A percentile compares a stretch with the other conserved stretches of the same genome.
phyloP scores from a whole-genome alignment of 2,888 invertebrate species.

The Ferrisia virgata region DNA sequence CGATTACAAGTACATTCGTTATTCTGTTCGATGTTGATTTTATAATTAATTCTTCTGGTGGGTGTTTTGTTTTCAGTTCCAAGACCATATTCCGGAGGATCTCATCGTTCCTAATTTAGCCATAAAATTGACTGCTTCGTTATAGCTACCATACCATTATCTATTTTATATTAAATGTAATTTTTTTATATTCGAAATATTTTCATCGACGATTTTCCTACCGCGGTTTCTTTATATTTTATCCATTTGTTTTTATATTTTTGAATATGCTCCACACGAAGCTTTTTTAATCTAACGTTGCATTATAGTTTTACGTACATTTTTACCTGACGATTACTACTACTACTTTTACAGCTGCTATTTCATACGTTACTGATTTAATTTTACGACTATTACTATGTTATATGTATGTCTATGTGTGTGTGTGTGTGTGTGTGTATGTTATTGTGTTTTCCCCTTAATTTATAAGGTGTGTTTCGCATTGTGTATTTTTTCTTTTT shows the following conservation, averaged over 20 bases:
- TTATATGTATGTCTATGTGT: not conserved
- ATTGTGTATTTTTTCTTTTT: not conserved
- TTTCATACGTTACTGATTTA: not conserved
- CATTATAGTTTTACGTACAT: not conserved
- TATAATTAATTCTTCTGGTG: not conserved
- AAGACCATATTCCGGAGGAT: not conserved
- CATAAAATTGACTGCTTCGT: not conserved
- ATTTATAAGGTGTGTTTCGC: constrained; percentile 24
- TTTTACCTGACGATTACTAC: not conserved
- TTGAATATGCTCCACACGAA: not conserved
- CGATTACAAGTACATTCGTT: too few species aligned
- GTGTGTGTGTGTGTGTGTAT: too few species aligned
- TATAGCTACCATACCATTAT: not conserved
- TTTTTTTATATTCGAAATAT: not conserved
- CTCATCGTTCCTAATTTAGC: not conserved
- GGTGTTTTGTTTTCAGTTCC: not conserved
- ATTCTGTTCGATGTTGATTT: not conserved
- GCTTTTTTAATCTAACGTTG: not conserved
- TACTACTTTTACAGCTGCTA: too few species aligned
- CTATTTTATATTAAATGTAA: not conserved
- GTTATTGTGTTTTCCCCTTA: not conserved
- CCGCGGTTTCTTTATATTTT: not conserved
- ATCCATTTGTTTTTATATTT: not conserved
- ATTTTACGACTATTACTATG: not conserved
- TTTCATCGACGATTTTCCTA: not conserved